Evolutionary conservation across 1,140 invertebrate species (phyloP).

Genomic region (Trinorchestia longiramus): DNA sequence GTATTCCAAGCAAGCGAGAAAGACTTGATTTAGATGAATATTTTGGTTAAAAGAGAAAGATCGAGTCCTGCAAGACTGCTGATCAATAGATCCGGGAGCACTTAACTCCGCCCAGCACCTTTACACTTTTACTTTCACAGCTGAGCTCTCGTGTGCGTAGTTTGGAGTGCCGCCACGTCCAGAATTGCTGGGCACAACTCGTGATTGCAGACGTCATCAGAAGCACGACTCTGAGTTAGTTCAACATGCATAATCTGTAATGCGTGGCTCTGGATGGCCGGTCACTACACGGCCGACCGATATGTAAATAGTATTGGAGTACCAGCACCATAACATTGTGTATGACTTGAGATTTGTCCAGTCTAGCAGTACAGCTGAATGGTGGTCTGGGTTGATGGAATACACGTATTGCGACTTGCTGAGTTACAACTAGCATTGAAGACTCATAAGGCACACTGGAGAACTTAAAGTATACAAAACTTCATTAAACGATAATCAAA

Average conservation of each 20-base stretch:
- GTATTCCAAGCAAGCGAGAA: background rate
- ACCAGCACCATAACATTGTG: background rate
- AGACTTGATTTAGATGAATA: background rate
- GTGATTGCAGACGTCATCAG: background rate
- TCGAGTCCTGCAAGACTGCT: background rate
- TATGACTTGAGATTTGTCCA: background rate
- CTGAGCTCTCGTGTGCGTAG: background rate
- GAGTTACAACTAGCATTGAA: background rate
- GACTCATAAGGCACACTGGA: background rate
- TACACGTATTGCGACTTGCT: background rate
- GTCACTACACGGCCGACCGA: background rate
- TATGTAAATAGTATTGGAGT: background rate
- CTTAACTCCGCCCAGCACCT: background rate
- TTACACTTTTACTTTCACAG: constrained; percentile 9
- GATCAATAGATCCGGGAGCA: background rate
- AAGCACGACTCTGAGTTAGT: background rate
- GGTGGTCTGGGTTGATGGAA: background rate
- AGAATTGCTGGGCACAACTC: background rate
- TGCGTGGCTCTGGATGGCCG: background rate
- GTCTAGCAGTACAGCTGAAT: background rate
- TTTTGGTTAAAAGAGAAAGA: background rate
- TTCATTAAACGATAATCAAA: too few relatives aligned
- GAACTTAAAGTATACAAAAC: background rate
- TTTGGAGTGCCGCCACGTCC: background rate
- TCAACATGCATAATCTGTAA: background rate